Base-by-base conservation (phyloP, 2,797 vertebrate genomes). In the Peromyscus eremicus region DNA sequence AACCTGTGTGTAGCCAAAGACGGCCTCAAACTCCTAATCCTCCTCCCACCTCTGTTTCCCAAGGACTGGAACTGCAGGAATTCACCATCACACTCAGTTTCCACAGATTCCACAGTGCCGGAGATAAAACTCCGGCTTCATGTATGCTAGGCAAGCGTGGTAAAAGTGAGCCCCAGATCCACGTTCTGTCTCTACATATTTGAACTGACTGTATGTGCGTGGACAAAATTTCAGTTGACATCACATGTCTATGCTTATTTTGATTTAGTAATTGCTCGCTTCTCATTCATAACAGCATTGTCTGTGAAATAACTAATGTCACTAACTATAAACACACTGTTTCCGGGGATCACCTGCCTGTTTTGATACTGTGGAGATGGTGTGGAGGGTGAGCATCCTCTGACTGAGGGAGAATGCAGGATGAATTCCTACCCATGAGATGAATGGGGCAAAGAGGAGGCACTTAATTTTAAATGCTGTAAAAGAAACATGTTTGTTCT, bases 21-120 rank as follows among this genome's bases (percentile, higher is more conserved):
- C 16, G 32, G 32, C 43, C 83, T 49, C 70, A 12, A 70, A 52
- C 29, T 85, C 43, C 60, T 49, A 21, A 25, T n/a, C 43, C 3
- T 68, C 43, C 6, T 68, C 43, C 21, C 7, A 1, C 17, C 0
- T 14, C 64, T 70, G 19, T n/a, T 49, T 70, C 83, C 19, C 23
- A 7, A 52, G 43, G 8, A 4, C 32, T 52, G 21, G 12, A 43
- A 27, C 52, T 21, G 10, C 46, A 52, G 43, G 34, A 12, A n/a
- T 68, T 1, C 9, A 21, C 8, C 21, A 81, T 34, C 82, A 32
- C 9, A 19, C 34, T 34, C 6, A 3, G 2, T 46, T 46, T 49
- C 46, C 19, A 1, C 0, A 5, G 1, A 32, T 32, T 46, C 46
- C 40, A 1, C 0, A 2, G 10, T 21, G 17, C 10, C 0, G 0